phyloP scores from a whole-genome alignment of 2,888 invertebrate genomes.

The Gari tellinella region DNA sequence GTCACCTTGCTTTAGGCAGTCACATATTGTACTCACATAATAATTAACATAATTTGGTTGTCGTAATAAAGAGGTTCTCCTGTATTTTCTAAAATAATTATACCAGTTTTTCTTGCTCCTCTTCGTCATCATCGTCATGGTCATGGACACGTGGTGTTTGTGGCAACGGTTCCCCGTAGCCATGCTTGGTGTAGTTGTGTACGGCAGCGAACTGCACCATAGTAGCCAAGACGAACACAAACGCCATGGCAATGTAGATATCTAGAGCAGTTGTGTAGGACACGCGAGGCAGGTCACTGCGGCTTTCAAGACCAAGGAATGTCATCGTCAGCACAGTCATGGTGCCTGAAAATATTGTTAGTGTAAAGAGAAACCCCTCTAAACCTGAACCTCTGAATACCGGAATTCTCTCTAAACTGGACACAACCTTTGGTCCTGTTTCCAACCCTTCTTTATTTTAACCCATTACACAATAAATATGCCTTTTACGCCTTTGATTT shows the following conservation, averaged over 20 bases:
- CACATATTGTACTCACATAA: no score
- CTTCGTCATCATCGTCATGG: constrained; percentile 59
- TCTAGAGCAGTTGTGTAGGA: constrained; percentile 83
- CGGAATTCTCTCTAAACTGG: no score
- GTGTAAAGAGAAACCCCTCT: no score
- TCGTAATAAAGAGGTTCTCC: background rate
- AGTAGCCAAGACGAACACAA: constrained; percentile 80
- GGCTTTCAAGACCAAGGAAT: constrained; percentile 86
- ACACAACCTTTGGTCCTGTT: no score
- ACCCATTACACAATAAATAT: no score
- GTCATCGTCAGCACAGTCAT: constrained; percentile 97
- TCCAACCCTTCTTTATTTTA: no score
- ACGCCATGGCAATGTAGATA: constrained; percentile 82
- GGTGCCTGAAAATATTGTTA: no score
- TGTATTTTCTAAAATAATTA: no score
- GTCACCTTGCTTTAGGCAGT: no score
- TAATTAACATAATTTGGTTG: no score
- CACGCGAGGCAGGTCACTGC: constrained; percentile 82
- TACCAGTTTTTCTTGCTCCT: constrained; percentile 59
- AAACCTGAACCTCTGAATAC: no score
- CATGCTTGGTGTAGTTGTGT: constrained; percentile 83
- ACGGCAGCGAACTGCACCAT: constrained; percentile 83
- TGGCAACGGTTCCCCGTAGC: constrained; percentile 74
- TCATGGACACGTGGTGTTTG: constrained; percentile 37
- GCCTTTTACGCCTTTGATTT: no score